phyloP scores from a whole-genome alignment of 1,140 invertebrate genomes.

The Drosophila grimshawi region DNA sequence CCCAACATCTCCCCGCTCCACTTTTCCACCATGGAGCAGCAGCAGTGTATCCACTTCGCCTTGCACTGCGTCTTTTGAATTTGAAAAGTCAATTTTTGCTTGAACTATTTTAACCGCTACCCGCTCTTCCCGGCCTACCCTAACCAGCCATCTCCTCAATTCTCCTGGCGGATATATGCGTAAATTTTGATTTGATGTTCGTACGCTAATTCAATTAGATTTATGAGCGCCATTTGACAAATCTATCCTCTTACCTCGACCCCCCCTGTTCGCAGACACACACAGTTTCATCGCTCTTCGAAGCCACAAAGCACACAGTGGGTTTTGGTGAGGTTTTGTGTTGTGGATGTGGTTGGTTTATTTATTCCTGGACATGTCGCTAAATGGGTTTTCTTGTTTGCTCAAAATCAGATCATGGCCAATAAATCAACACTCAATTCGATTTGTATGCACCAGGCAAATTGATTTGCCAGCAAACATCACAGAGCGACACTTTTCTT shows the following conservation, averaged over 20 bases:
- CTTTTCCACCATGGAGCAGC: too few species aligned
- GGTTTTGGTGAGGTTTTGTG: background rate
- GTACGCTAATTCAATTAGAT: conserved; percentile 78
- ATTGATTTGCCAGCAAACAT: conserved; percentile 47
- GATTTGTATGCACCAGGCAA: conserved; percentile 54
- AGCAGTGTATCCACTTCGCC: background rate
- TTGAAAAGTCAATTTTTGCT: conserved; percentile 66
- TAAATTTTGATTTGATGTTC: conserved; percentile 66
- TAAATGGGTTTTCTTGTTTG: conserved; percentile 78
- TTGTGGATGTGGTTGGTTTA: conserved; percentile 46
- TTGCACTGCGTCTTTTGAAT: conserved; percentile 10
- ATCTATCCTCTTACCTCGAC: conserved; percentile 3
- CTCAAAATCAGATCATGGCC: conserved; percentile 79
- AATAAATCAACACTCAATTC: conserved; percentile 80
- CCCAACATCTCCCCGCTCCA: background rate
- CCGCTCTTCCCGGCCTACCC: background rate
- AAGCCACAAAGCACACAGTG: background rate
- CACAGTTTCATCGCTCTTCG: too few species aligned
- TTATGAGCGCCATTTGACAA: conserved; percentile 74
- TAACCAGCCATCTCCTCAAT: background rate
- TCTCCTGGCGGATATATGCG: conserved; percentile 2
- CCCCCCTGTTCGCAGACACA: too few species aligned
- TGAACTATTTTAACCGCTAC: conserved; percentile 14
- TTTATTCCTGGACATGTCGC: conserved; percentile 75
- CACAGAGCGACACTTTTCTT: conserved; percentile 25